Conservation (phyloP, 2,797 vertebrate species). For the Sciurus vulgaris region DNA sequence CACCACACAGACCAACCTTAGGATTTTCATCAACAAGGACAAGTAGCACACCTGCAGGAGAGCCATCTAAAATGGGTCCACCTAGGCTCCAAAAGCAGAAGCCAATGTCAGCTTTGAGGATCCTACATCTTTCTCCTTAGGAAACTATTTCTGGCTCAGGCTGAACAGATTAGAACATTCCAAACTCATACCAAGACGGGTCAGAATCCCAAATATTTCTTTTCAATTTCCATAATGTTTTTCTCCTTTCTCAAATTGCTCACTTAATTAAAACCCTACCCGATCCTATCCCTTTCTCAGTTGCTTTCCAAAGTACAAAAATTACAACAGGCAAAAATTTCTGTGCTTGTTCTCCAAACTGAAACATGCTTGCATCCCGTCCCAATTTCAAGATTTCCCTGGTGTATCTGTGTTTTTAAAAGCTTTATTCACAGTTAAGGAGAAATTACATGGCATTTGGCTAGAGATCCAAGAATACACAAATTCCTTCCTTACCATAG, state of each 20-base stretch:
- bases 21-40: not conserved
- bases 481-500: conserved; percentile 64
- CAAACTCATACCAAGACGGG: conserved; percentile 52
- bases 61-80: not conserved
- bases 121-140: conserved; percentile 15
- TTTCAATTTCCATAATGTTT: conserved; percentile 66
- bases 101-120: not conserved
- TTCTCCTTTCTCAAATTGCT: conserved; percentile 72
- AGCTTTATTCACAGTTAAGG: conserved; percentile 62
- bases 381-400: not conserved
- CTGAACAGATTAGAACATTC: conserved; percentile 66
- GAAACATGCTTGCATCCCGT: not conserved
- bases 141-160: conserved; percentile 64
- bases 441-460: conserved; percentile 67
- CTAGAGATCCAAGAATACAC: conserved; percentile 65
- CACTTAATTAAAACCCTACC: conserved; percentile 57
- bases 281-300: conserved; percentile 27
- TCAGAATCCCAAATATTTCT: conserved; percentile 57
- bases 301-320: conserved; percentile 69
- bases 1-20: not conserved
- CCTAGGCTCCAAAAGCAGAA: not conserved
- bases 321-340: conserved; percentile 59
- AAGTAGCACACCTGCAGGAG: not conserved
- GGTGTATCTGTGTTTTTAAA: conserved; percentile 33
- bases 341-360: conserved; percentile 37